Evolutionary conservation across 2,888 invertebrate genomes (phyloP).

Genomic region (Hemaris fuciformis): DNA sequence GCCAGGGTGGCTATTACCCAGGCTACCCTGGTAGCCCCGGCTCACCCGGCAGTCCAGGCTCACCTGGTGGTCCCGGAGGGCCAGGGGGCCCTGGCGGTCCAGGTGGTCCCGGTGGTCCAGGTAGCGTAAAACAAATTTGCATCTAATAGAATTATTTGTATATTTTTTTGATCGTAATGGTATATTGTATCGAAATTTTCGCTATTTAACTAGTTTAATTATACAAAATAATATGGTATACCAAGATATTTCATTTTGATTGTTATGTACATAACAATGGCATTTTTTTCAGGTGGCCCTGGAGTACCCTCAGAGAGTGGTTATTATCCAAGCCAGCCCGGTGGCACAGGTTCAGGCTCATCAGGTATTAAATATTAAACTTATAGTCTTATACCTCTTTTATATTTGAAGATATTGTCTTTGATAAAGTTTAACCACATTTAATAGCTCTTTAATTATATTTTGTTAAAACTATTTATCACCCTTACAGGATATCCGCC

Average conservation of each 20-base stretch:
- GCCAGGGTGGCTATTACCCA: constrained; percentile 22
- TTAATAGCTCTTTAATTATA: too few relatives aligned
- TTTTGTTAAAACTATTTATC: too few relatives aligned
- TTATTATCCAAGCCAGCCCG: constrained; percentile 41
- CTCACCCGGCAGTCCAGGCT: constrained; percentile 36
- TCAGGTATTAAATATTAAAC: constrained; percentile 16
- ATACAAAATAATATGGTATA: too few relatives aligned
- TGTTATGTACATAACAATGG: neutral
- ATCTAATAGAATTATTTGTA: too few relatives aligned
- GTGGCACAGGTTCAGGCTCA: constrained; percentile 26
- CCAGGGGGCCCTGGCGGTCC: constrained; percentile 46
- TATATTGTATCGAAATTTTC: too few relatives aligned
- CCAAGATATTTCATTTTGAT: too few relatives aligned
- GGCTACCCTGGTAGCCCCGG: constrained; percentile 36
- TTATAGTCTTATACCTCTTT: too few relatives aligned
- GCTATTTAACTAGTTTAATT: too few relatives aligned
- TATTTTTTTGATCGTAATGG: too few relatives aligned
- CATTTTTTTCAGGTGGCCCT: constrained; percentile 36
- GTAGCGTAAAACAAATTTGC: constrained; percentile 23
- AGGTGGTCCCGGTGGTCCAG: constrained; percentile 45
- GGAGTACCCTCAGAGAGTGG: constrained; percentile 37
- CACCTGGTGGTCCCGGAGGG: constrained; percentile 35
- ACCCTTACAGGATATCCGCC: neutral
- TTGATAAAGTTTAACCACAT: too few relatives aligned
- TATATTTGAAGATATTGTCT: too few relatives aligned